Base-by-base conservation (phyloP, 1,140 invertebrate genomes). In the Drosophila repleta region DNA sequence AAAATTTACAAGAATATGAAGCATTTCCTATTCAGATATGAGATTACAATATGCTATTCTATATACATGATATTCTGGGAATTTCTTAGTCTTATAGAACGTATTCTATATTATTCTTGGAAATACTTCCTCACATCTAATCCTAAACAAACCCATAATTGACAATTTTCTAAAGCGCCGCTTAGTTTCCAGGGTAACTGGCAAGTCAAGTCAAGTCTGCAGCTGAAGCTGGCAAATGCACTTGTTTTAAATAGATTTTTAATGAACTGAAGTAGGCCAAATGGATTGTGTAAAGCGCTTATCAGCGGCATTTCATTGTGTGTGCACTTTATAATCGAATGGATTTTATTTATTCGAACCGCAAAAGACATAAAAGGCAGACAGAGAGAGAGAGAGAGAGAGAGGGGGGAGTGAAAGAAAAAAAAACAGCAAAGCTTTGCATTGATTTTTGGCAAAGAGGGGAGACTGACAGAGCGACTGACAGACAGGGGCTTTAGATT, bases 261-360 rank as follows among this genome's bases (percentile, higher is more conserved):
- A 88, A 88, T 88, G 83, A 88, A 88, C 55, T 74, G 56, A 84
- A 89, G 84, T 89, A 89, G 84, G 84, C 72, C 83, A 88, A 87
- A 79, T 88, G 83, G 74, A 72, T 82, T 74, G 72, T 83, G 62
- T 55, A 64, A 60, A 64, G 48, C 46, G 56, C 83, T 87, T 87
- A 87, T 87, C 83, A 83, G 82, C 49, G 41, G 41, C 72, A 58
- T 88, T 83, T 76, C 83, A 88, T 88, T 88, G 75, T 84, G 75
- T 84, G 75, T 71, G 75, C 76, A 76, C 61, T 88, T 88, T 83
- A 72, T 88, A 88, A 87, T 88, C 83, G 71, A 87, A 88, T 88
- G 78, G 82, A 58, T 82, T 88, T 82, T 73, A 81, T 82, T 88
- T 82, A 87, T 87, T 87, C 61, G 61, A 75, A 76, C 57, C 73